Percentiles rank a stretch among this genome's conserved stretches.
phyloP scores from a whole-genome alignment of 2,113 vertebrate species.

The Suncus etruscus region DNA sequence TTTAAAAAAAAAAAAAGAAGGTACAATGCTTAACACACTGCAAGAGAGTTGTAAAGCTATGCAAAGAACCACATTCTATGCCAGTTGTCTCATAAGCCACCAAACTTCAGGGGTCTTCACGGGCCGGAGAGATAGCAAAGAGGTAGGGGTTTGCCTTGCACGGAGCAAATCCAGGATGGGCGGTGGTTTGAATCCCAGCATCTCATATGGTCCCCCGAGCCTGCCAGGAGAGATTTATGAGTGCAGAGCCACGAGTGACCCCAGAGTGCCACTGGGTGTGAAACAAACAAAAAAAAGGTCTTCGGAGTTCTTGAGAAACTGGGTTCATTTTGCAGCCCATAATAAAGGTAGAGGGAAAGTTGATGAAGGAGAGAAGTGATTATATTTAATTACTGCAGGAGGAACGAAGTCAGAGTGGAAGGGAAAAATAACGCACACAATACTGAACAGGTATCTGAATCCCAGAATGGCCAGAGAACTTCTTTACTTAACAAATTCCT shows the following conservation, averaged over 20 bases:
- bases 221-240: too few species aligned
- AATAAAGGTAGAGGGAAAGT: not conserved
- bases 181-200: too few species aligned
- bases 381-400: not conserved
- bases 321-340: not conserved
- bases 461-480: not conserved
- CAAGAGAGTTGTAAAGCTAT: constrained; percentile 78
- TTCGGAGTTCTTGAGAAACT: constrained; percentile 8
- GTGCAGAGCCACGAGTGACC: too few species aligned
- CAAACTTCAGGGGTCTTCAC: not conserved
- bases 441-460: fast-evolving
- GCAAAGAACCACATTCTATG: constrained; percentile 61
- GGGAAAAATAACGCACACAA: not conserved
- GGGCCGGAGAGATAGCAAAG: too few species aligned
- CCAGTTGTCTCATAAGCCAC: constrained; percentile 49
- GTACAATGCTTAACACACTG: constrained; percentile 62
- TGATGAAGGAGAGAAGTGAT: not conserved
- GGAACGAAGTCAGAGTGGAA: not conserved
- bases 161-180: too few species aligned
- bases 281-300: not conserved
- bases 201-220: too few species aligned
- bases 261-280: too few species aligned
- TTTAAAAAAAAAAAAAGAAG: constrained; percentile 40
- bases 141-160: too few species aligned
- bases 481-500: too few species aligned